Evolutionary conservation across 2,888 invertebrate species (phyloP).

Genomic region (Lysandra coridon): DNA sequence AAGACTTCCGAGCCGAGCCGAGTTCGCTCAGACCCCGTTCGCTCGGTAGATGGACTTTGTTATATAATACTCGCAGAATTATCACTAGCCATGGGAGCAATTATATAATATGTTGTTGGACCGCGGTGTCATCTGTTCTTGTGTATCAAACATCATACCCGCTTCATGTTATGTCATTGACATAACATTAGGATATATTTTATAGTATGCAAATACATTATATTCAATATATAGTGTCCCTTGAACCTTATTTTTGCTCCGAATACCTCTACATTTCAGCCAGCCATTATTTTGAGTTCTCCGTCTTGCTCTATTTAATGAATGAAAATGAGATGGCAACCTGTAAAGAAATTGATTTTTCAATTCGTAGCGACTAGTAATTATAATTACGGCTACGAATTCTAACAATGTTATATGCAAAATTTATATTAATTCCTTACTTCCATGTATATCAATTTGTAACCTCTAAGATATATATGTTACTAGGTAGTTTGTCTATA

Average conservation of each 20-base stretch:
- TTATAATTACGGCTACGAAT: not conserved
- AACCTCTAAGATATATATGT: not conserved
- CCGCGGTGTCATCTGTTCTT: conserved; percentile 4
- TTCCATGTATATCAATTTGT: not conserved
- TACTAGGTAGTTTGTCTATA: not conserved
- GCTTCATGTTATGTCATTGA: conserved; percentile 2
- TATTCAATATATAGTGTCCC: not conserved
- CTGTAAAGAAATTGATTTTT: conserved; percentile 41
- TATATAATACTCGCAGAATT: conserved; percentile 15
- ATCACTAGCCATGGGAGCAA: conserved; percentile 3
- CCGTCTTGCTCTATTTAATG: conserved; percentile 38
- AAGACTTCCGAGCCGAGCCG: conserved; percentile 72
- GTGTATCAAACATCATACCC: conserved; percentile 6
- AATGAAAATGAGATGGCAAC: conserved; percentile 39
- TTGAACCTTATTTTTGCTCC: not conserved
- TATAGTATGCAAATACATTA: not conserved
- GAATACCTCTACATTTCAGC: not conserved
- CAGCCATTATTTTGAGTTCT: not conserved
- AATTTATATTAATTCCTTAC: not conserved
- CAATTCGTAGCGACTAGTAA: not conserved
- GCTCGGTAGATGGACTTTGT: conserved; percentile 40
- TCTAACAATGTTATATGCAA: not conserved
- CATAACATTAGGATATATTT: not conserved
- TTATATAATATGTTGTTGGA: conserved; percentile 21
- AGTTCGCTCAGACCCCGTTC: conserved; percentile 53